phyloP scores from a whole-genome alignment of 2,113 vertebrate species.

The Narcine bancroftii region DNA sequence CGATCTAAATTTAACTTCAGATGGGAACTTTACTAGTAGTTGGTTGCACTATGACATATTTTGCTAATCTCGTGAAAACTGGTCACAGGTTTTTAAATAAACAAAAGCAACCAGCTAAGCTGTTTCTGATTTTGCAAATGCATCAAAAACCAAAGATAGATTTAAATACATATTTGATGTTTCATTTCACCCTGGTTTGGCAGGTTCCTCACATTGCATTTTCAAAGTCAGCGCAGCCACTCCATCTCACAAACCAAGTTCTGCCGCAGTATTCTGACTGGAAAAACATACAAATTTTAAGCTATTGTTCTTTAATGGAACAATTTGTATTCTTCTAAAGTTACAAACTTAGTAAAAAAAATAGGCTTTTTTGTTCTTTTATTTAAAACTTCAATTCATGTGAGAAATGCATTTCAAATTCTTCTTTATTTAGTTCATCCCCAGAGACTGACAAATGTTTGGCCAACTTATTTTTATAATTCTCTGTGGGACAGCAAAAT shows the following conservation, averaged over 20 bases:
- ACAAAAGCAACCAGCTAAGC: constrained; percentile 35
- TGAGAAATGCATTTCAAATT: background rate
- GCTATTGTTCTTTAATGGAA: background rate
- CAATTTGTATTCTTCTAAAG: background rate
- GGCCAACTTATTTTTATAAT: background rate
- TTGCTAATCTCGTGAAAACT: constrained; percentile 37
- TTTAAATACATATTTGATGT: constrained; percentile 17
- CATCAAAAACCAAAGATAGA: constrained; percentile 32
- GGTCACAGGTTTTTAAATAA: constrained; percentile 37
- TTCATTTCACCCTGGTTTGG: background rate
- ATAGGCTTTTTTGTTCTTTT: background rate
- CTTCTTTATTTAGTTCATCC: background rate
- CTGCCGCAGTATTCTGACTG: background rate
- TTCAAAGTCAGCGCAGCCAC: background rate
- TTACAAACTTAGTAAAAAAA: background rate
- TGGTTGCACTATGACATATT: constrained; percentile 35
- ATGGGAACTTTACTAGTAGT: constrained; percentile 36
- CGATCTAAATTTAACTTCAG: constrained; percentile 25
- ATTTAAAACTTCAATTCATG: background rate
- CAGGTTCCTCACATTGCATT: constrained; percentile 19
- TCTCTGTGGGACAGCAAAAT: background rate
- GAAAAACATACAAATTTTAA: background rate
- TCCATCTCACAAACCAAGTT: background rate
- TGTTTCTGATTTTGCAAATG: constrained; percentile 31
- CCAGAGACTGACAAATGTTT: background rate